A percentile compares a stretch with the other conserved stretches of the same genome.
These are phyloP conservation scores for Allolobophora icterica DNA, from an alignment of 2,888 invertebrate species.

Conservation along the genomic window DNA sequence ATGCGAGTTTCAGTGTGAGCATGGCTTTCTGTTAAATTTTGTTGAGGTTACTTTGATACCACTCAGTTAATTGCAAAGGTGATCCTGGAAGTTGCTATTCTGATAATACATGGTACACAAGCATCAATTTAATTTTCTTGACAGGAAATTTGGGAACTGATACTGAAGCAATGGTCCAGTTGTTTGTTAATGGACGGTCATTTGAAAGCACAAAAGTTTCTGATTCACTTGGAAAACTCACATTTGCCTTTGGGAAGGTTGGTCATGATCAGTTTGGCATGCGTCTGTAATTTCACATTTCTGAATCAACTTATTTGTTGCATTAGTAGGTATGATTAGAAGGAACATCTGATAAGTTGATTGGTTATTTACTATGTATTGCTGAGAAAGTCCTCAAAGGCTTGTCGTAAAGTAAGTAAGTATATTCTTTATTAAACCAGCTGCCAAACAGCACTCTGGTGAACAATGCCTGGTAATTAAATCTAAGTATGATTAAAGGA, in stretches of 20 bases:
- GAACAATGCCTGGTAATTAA: no score
- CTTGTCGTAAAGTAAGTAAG: no score
- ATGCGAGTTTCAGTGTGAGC: neutral
- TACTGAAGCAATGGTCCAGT: constrained; percentile 19
- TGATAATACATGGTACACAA: neutral
- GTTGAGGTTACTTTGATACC: neutral
- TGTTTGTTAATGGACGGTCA: constrained; percentile 28
- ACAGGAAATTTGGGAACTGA: constrained; percentile 29
- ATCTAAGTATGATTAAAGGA: no score
- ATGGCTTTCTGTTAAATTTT: neutral
- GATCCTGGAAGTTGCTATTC: neutral
- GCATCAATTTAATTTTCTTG: neutral
- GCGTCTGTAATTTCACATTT: neutral
- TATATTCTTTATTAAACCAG: no score
- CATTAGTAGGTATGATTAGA: neutral
- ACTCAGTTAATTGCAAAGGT: neutral
- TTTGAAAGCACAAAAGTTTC: constrained; percentile 26
- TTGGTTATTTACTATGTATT: neutral
- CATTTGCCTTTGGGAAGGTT: constrained; percentile 28
- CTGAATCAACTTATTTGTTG: neutral
- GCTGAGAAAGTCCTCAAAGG: neutral
- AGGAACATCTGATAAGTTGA: constrained; percentile 1
- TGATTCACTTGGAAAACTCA: constrained; percentile 21
- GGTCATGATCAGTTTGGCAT: neutral
- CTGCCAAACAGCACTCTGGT: no score